Evolutionary conservation across 1,140 invertebrate genomes (phyloP).

Genomic region (Temnothorax longispinosus): DNA sequence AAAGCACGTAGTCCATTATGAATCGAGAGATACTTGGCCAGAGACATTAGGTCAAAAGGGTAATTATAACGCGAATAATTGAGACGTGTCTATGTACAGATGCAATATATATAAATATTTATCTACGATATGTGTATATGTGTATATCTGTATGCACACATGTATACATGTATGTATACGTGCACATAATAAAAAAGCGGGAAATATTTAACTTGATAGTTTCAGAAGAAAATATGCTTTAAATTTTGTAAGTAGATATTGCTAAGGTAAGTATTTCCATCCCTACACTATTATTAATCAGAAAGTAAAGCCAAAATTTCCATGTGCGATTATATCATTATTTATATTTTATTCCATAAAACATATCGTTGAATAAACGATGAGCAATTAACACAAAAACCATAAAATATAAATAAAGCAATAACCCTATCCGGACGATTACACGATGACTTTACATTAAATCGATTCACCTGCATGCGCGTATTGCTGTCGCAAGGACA

Average conservation of each 20-base stretch:
- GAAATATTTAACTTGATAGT: not conserved
- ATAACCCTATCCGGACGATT: not conserved
- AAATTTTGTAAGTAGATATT: not conserved
- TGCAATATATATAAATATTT: not conserved
- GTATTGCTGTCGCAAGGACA: not conserved
- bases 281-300: not conserved
- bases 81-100: not conserved
- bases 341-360: not conserved
- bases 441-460: not conserved
- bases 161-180: not conserved
- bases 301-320: not conserved
- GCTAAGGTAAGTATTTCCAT: not conserved
- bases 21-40: slow-evolving; percentile 21
- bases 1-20: slow-evolving; percentile 58
- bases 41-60: not conserved
- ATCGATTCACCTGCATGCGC: not conserved
- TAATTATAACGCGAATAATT: not conserved
- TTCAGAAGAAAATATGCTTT: not conserved
- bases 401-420: not conserved
- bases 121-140: not conserved
- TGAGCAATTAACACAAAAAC: not conserved
- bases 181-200: no score
- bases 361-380: not conserved
- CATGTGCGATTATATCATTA: not conserved
- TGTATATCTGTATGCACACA: not conserved